Percentiles rank a stretch among this genome's conserved stretches.
Evolutionary conservation across 2,113 vertebrate species (phyloP).

Genomic region (Ovibos moschatus): DNA sequence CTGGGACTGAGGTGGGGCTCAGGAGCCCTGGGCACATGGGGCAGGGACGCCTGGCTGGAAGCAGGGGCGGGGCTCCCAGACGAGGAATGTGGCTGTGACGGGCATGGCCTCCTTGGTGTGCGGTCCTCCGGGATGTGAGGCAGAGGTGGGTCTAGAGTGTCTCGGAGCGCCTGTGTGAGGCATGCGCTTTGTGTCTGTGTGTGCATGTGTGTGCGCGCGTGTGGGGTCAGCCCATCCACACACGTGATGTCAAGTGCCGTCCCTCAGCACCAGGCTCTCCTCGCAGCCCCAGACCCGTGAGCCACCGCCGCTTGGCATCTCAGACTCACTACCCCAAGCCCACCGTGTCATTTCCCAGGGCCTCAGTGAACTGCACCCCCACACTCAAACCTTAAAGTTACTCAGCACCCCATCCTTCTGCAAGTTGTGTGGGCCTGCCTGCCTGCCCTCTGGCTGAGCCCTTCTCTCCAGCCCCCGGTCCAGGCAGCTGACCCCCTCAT

Average conservation of each 20-base stretch:
- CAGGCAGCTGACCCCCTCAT: neutral
- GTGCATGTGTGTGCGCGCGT: fast-evolving
- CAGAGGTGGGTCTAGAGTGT: fast-evolving
- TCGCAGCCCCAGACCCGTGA: fast-evolving
- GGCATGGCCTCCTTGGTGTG: fast-evolving
- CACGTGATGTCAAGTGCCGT: fast-evolving
- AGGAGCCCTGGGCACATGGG: neutral
- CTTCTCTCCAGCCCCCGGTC: neutral
- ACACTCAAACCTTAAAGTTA: neutral
- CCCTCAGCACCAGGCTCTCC: neutral
- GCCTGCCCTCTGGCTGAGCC: neutral
- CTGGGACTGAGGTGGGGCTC: neutral
- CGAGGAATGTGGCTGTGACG: fast-evolving
- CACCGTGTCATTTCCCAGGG: fast-evolving
- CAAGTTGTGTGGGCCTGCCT: neutral
- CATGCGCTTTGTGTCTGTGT: neutral
- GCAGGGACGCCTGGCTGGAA: neutral
- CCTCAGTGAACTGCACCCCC: neutral
- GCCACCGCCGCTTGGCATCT: neutral
- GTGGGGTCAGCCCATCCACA: no score
- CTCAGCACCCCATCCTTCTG: neutral
- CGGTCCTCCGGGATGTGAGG: neutral
- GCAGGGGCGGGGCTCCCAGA: neutral
- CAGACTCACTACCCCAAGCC: no score
- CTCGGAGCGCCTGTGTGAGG: neutral